Conservation (phyloP, 1,140 invertebrate genomes). For the Leptestheria dahalacensis region DNA sequence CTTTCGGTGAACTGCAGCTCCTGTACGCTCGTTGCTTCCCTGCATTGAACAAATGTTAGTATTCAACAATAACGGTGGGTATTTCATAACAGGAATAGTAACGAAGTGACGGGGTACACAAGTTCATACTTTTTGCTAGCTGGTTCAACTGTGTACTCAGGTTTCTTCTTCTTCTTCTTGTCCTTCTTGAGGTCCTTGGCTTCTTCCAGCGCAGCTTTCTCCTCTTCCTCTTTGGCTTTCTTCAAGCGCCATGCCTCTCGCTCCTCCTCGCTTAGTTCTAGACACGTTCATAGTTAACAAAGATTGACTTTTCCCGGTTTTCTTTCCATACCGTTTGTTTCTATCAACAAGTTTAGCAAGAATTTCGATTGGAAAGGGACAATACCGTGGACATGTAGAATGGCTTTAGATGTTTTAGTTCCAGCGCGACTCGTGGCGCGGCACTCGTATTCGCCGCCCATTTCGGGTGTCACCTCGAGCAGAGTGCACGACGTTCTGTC, state of each 20-base stretch:
- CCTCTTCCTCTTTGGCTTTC: slow-evolving; percentile 33
- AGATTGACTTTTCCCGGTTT: too few relatives aligned
- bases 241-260: slow-evolving; percentile 30
- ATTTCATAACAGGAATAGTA: too few relatives aligned
- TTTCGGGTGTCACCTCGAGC: slow-evolving; percentile 43
- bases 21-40: slow-evolving; percentile 2
- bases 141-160: slow-evolving; percentile 27
- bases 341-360: too few relatives aligned
- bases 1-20: slow-evolving; percentile 14
- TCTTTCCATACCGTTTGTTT: too few relatives aligned
- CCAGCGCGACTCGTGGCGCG: slow-evolving; percentile 68
- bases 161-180: slow-evolving; percentile 21
- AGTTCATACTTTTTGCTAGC: slow-evolving; percentile 21
- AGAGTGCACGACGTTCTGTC: slow-evolving; percentile 57
- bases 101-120: not conserved
- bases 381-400: slow-evolving; percentile 48
- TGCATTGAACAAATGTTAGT: not conserved
- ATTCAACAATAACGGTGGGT: not conserved
- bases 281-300: slow-evolving; percentile 6
- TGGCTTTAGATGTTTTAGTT: slow-evolving; percentile 59
- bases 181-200: slow-evolving; percentile 35
- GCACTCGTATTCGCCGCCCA: slow-evolving; percentile 72
- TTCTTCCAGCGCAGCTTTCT: slow-evolving; percentile 36
- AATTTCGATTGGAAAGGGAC: too few relatives aligned
- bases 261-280: slow-evolving; percentile 24